These are phyloP conservation scores for Tokudaia tokunoshimensis DNA, from an alignment of 2,797 vertebrate species.

Conservation along the genomic window DNA sequence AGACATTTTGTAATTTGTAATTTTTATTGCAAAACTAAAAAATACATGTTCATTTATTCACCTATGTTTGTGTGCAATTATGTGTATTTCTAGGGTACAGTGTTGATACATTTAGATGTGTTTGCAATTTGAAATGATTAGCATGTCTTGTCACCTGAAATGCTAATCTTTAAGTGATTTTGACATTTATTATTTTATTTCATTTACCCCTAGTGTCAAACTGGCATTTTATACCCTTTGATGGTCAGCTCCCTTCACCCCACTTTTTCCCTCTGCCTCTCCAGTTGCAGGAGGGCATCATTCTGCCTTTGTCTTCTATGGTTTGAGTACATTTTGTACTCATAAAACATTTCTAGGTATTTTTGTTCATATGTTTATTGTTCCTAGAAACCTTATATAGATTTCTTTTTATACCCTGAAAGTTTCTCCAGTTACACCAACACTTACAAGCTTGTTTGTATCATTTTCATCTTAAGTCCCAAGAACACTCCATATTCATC, in stretches of 20 bases:
- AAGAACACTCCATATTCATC: neutral
- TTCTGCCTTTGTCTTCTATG: neutral
- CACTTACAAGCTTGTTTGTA: neutral
- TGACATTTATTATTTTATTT: neutral
- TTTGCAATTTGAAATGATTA: neutral
- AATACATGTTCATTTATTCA: neutral
- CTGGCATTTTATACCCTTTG: neutral
- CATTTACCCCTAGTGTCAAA: neutral
- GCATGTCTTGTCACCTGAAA: neutral
- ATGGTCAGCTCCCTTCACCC: neutral
- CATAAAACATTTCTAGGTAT: neutral
- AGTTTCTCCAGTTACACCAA: neutral
- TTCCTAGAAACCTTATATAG: neutral
- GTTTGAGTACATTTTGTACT: neutral
- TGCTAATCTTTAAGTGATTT: neutral
- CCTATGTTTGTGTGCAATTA: neutral
- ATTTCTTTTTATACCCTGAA: neutral
- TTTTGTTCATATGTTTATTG: constrained; percentile 43
- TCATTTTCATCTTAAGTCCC: constrained; percentile 3
- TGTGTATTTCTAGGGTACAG: neutral
- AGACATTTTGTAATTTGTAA: neutral
- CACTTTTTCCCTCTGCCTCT: neutral
- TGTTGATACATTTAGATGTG: neutral
- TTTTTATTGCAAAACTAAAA: neutral
- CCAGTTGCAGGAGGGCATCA: neutral